These are phyloP conservation scores for Mactromeris polynyma DNA, from an alignment of 2,888 invertebrate species.

Conservation along the genomic window DNA sequence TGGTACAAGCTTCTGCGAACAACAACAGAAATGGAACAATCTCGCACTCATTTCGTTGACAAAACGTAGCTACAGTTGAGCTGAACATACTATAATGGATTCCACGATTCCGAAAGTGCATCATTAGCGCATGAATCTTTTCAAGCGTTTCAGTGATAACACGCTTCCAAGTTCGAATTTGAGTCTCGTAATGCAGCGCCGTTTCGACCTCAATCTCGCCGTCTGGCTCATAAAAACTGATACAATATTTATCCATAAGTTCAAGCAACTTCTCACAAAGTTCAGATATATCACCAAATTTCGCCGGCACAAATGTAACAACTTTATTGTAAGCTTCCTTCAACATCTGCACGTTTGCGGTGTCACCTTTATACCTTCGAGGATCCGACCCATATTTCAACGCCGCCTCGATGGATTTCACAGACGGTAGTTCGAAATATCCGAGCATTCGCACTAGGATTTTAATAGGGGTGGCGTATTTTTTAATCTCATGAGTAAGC, in stretches of 20 bases:
- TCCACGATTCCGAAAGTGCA: constrained; percentile 75
- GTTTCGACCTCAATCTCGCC: constrained; percentile 80
- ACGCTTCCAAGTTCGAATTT: constrained; percentile 74
- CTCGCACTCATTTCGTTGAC: constrained; percentile 76
- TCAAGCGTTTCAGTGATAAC: constrained; percentile 72
- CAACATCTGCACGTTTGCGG: constrained; percentile 73
- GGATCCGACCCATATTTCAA: constrained; percentile 74
- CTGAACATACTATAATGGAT: constrained; percentile 74
- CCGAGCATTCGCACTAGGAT: constrained; percentile 76
- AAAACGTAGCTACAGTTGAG: constrained; percentile 75
- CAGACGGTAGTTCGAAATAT: constrained; percentile 76
- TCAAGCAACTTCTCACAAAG: constrained; percentile 75
- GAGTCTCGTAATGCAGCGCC: constrained; percentile 80
- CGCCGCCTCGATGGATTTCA: constrained; percentile 77
- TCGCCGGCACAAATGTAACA: constrained; percentile 78
- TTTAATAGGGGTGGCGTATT: constrained; percentile 75
- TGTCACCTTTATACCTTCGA: constrained; percentile 76
- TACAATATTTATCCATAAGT: constrained; percentile 81
- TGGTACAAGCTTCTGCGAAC: constrained; percentile 83
- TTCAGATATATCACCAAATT: constrained; percentile 71
- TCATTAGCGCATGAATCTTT: constrained; percentile 69
- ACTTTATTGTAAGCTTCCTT: constrained; percentile 80
- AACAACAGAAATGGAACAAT: constrained; percentile 81
- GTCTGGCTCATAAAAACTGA: constrained; percentile 82
- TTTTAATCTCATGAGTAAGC: constrained; percentile 76